These are phyloP conservation scores for Halcyon leucocephala DNA, from an alignment of 2,797 vertebrate species.

Conservation along the genomic window DNA sequence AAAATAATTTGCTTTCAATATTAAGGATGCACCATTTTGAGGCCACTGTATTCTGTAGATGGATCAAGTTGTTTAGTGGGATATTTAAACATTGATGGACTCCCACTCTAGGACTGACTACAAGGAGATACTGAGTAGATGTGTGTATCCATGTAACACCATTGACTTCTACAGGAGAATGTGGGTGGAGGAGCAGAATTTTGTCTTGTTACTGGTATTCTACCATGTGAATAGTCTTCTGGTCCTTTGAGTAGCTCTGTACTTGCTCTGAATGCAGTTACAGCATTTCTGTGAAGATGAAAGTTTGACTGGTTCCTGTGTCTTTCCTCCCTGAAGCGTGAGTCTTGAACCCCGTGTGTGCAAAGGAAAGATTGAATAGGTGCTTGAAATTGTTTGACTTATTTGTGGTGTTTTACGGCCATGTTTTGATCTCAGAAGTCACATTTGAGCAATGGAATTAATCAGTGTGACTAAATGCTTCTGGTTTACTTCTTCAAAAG, in stretches of 20 bases:
- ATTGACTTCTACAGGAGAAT: neutral
- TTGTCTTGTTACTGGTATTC: neutral
- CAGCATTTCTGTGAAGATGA: neutral
- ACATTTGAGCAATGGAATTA: neutral
- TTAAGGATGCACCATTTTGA: neutral
- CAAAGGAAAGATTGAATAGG: neutral
- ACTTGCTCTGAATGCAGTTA: neutral
- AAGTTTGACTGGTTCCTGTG: neutral
- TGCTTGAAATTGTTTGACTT: neutral
- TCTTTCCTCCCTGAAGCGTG: neutral
- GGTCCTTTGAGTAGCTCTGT: neutral
- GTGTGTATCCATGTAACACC: neutral
- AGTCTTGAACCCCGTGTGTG: neutral
- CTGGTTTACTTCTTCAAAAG: neutral
- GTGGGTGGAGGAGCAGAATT: neutral
- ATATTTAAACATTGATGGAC: neutral
- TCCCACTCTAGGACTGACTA: neutral
- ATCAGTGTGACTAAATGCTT: neutral
- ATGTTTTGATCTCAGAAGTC: neutral
- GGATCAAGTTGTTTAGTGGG: neutral
- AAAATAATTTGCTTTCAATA: neutral
- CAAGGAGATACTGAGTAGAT: neutral
- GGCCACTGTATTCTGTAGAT: neutral
- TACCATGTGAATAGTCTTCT: neutral
- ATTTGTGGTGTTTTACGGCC: neutral